Percentiles rank a stretch among this genome's conserved stretches.
These are phyloP conservation scores for Periophthalmus modestus DNA, from an alignment of 2,113 vertebrate genomes.

Conservation along the genomic window DNA sequence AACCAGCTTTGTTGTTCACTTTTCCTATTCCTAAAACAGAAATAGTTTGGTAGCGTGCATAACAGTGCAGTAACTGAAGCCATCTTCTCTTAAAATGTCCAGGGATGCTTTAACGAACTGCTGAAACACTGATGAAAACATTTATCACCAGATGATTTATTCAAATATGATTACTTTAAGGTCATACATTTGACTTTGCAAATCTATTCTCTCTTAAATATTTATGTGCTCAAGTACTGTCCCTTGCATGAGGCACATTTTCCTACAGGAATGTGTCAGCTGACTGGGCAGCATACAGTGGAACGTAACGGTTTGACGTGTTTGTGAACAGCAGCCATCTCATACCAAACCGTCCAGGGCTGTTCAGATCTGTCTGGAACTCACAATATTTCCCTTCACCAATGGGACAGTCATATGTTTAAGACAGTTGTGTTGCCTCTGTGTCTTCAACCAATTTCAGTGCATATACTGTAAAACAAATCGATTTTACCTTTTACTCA, in stretches of 20 bases:
- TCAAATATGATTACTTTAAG: neutral
- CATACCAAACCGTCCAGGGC: constrained; percentile 39
- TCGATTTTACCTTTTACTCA: constrained; percentile 13
- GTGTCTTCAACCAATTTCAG: constrained; percentile 3
- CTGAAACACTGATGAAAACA: neutral
- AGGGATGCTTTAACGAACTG: neutral
- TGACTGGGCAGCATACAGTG: constrained; percentile 38
- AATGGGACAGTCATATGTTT: constrained; percentile 25
- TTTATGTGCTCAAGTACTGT: neutral
- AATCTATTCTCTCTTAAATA: neutral
- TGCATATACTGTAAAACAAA: constrained; percentile 53
- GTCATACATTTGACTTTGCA: neutral
- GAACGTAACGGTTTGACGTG: constrained; percentile 36
- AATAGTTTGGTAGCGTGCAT: no score
- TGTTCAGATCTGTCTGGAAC: constrained; percentile 3
- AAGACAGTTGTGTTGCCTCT: constrained; percentile 48
- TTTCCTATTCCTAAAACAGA: no score
- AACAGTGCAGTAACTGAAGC: no score
- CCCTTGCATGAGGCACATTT: constrained; percentile 3
- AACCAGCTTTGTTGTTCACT: no score
- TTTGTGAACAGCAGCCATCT: constrained; percentile 19
- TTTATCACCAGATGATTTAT: neutral
- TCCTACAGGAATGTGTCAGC: constrained; percentile 56
- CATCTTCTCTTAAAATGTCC: neutral
- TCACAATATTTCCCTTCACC: constrained; percentile 21